Conservation (phyloP, 2,888 invertebrate genomes). For the Tyria jacobaeae region DNA sequence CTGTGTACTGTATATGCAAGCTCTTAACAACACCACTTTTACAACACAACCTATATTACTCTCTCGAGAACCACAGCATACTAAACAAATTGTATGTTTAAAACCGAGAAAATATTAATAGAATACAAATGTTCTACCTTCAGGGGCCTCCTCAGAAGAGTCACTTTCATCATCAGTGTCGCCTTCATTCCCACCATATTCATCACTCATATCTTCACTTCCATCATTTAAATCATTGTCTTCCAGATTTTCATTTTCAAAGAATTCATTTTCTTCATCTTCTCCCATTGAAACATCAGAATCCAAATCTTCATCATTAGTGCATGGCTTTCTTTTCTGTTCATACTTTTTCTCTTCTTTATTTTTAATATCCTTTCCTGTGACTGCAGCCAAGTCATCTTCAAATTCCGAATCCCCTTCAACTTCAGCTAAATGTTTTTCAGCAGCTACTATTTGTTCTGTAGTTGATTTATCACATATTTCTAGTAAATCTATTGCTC, state of each 20-base stretch:
- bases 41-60: no score
- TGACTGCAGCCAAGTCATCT: conserved; percentile 87
- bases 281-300: conserved; percentile 42
- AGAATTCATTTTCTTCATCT: conserved; percentile 30
- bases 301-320: conserved; percentile 40
- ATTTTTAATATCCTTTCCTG: conserved; percentile 72
- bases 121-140: conserved; percentile 47
- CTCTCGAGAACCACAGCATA: no score
- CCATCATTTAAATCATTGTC: conserved; percentile 19
- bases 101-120: background rate
- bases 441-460: conserved; percentile 87
- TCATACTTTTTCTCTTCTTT: conserved; percentile 48
- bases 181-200: conserved; percentile 35
- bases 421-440: conserved; percentile 87
- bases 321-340: conserved; percentile 24
- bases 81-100: no score
- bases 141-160: conserved; percentile 52
- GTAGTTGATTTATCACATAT: conserved; percentile 90
- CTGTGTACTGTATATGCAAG: no score
- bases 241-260: conserved; percentile 27
- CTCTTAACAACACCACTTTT: no score
- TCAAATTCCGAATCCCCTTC: conserved; percentile 88
- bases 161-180: conserved; percentile 34
- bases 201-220: conserved; percentile 3
- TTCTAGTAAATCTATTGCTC: conserved; percentile 89